Evolutionary conservation across 2,888 invertebrate genomes (phyloP), one percentile per base, ranked within the genome.

Genomic region (Andricus quercusramuli): DNA sequence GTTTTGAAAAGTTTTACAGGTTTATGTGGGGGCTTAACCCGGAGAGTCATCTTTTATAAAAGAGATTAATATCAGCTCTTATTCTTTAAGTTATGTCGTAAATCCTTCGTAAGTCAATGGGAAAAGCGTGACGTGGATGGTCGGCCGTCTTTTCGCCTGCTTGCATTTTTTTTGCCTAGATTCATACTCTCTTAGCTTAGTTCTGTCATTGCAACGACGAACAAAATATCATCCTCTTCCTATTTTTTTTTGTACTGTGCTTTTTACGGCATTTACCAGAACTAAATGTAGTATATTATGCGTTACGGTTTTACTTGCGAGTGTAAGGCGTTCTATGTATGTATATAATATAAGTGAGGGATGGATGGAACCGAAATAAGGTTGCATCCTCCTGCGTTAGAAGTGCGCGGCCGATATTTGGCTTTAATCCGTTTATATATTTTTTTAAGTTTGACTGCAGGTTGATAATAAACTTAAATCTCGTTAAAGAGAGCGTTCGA

Each of bases 1-100:
- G 29, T 47, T 25, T 70, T 70, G 20, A 29, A 70, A 70, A 47
- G 51, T 70, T 70, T 47, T 51, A 51, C 70, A 70, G 20, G 20
- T 70, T 70, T 56, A 70, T 56, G 70, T 56, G n/a, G 17, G 47
- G 29, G 29, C 56, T 70, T 32, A 70, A n/a, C 51, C 74, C 51
- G n/a, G 13, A 74, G 32, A 56, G 56, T 74, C 56, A 70, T 70
- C 74, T 74, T 74, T 74, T 74, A 74, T 74, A 56, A n/a, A 74
- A 51, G 32, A 51, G 56, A 74, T 37, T 32, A 74, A 74, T 56
- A 37, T 74, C 37, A 74, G 74, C 74, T 47, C 56, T 56, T 74
- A 74, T 74, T 74, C 15, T 37, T 74, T 37, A 56, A 74, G 56
- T 74, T 74, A 56, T 32, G 32, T 56, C 56, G 32, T 70, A 51